Base-by-base conservation (phyloP, 2,888 invertebrate species). In the Strigamia crassipes region DNA sequence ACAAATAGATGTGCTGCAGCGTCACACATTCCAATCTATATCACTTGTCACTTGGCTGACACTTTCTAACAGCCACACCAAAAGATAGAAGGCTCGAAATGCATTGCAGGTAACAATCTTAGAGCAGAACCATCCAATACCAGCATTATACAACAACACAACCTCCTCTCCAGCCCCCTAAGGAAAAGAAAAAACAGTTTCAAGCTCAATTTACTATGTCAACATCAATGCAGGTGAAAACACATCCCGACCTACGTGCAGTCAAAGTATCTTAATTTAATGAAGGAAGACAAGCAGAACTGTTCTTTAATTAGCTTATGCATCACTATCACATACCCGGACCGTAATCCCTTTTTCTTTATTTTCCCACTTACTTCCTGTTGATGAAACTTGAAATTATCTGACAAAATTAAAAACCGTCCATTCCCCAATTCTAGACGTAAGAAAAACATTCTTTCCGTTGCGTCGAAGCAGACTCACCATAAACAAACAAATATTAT, bases 21-120 rank as follows among this genome's bases (percentile, higher is more conserved):
- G 51, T 51, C 51, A 51, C 51, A 51, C 51, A 51, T 51, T 51
- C 51, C 51, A 51, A 51, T 51, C 51, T 51, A 51, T 51, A 51
- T 51, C 51, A 51, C 51, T 51, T 51, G 51, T 51, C 51, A 51
- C 51, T 51, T 51, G 51, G 51, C 51, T 51, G 51, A 51, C 51
- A 51, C 51, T 51, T 51, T 51, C n/a, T 51, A 51, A 51, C 51
- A 51, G 51, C 51, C 18, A 13, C 51, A 51, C n/a, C 51, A n/a
- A 15, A 51, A 51, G 51, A 51, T 9, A 51, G 51, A 6, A 51
- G 46, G 46, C 46, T 46, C 9, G n/a, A 51, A 51, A 51, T 51
- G 51, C 51, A 51, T 51, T 51, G 12, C 51, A 51, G 51, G 51
- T 51, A 51, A 51, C 51, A 51, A 51, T n/a, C 51, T 51, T 51